These are phyloP conservation scores for Orthosia incerta DNA, from an alignment of 2,888 invertebrate genomes.

Conservation along the genomic window DNA sequence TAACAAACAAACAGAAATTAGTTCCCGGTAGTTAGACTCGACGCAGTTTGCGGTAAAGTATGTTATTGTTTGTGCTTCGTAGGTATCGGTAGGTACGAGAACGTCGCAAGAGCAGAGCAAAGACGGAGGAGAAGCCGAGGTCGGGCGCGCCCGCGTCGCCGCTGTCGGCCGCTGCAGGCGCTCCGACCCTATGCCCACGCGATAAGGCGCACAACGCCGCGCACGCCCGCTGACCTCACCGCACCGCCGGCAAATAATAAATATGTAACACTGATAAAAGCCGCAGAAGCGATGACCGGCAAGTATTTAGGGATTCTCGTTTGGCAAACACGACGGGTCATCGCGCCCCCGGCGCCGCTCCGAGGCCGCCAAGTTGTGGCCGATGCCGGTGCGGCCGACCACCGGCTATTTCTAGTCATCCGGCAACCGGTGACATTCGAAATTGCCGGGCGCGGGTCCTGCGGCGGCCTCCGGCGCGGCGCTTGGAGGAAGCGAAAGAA, in stretches of 20 bases:
- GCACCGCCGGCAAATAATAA: slow-evolving; percentile 89
- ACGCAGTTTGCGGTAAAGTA: slow-evolving; percentile 49
- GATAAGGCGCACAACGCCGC: slow-evolving; percentile 88
- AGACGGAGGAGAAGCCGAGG: slow-evolving; percentile 84
- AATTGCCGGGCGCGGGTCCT: slow-evolving; percentile 57
- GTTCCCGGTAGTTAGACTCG: slow-evolving; percentile 41
- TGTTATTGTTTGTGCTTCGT: slow-evolving; percentile 59
- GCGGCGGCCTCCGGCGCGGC: slow-evolving; percentile 60
- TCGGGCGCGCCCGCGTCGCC: slow-evolving; percentile 79
- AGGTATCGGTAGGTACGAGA: slow-evolving; percentile 69
- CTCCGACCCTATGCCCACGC: slow-evolving; percentile 85
- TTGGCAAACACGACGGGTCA: slow-evolving; percentile 82
- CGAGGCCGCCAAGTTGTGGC: slow-evolving; percentile 74
- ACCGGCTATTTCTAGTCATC: slow-evolving; percentile 78
- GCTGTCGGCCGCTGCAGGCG: slow-evolving; percentile 46
- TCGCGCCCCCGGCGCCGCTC: slow-evolving; percentile 74
- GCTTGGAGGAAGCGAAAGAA: slow-evolving; percentile 58
- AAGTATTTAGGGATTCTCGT: slow-evolving; percentile 86
- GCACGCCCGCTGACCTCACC: slow-evolving; percentile 88
- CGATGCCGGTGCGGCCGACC: slow-evolving; percentile 70
- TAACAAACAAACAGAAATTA: slow-evolving; percentile 51
- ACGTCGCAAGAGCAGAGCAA: slow-evolving; percentile 88
- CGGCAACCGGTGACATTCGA: slow-evolving; percentile 69
- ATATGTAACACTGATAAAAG: slow-evolving; percentile 90
- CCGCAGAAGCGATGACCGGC: slow-evolving; percentile 89